Percentiles rank a stretch among this genome's conserved stretches.
phyloP scores from a whole-genome alignment of 2,888 invertebrate species.

The Tipula vernalis region DNA sequence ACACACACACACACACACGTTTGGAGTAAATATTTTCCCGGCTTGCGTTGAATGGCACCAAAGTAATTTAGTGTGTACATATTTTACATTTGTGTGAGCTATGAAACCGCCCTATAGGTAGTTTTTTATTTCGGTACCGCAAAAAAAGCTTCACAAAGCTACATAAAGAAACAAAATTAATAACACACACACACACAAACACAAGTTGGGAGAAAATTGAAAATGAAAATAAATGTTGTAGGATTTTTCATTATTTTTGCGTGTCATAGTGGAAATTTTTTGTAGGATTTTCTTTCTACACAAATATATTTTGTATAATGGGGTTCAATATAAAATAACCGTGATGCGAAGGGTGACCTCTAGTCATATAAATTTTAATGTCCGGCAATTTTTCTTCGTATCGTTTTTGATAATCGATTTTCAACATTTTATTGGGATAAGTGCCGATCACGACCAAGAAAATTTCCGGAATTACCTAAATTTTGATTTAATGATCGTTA shows the following conservation, averaged over 20 bases:
- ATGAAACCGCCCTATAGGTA: background rate
- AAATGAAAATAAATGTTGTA: background rate
- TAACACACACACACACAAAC: background rate
- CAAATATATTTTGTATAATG: background rate
- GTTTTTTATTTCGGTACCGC: background rate
- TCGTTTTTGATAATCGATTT: background rate
- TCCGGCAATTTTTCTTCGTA: background rate
- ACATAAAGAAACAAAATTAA: background rate
- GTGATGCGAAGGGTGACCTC: background rate
- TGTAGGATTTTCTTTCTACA: background rate
- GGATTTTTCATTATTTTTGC: background rate
- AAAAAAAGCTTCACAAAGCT: background rate
- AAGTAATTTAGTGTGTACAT: background rate
- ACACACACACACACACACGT: too few relatives aligned
- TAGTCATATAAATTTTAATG: background rate
- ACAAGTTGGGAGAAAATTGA: background rate
- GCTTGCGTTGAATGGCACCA: background rate
- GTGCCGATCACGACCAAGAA: background rate
- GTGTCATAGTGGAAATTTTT: background rate
- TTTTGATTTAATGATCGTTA: background rate
- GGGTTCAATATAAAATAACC: background rate
- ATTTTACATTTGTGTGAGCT: background rate
- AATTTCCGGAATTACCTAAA: background rate
- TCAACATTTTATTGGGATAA: background rate
- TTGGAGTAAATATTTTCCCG: background rate